phyloP scores from a whole-genome alignment of 2,113 vertebrate genomes.

The Panurus biarmicus region DNA sequence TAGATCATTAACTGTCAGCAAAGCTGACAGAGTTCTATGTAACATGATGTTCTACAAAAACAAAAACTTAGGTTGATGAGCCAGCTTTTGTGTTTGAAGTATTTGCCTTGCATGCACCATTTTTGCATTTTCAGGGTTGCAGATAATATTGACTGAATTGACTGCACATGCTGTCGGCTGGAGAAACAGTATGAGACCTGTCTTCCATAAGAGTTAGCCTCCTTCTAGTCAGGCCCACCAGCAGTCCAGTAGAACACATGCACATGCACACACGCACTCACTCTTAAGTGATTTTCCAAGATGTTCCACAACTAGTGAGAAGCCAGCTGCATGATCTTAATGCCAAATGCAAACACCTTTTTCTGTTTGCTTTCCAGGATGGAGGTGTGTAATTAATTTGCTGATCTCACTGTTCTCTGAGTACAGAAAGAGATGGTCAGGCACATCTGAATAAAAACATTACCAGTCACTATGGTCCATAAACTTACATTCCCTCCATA shows the following conservation, averaged over 20 bases:
- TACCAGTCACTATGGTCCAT: not conserved
- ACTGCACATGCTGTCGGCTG: not conserved
- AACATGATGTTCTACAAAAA: not conserved
- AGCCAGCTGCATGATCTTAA: not conserved
- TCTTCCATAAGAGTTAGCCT: not conserved
- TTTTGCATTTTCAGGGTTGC: not conserved
- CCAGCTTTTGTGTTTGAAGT: not conserved
- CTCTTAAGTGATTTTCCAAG: not conserved
- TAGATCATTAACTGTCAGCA: not conserved
- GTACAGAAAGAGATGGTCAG: not conserved
- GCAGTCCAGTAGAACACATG: not conserved
- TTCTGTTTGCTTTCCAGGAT: not conserved
- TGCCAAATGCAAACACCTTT: not conserved
- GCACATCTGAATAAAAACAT: not conserved
- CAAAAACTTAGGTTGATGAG: not conserved
- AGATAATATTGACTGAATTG: not conserved
- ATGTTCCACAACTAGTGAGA: not conserved
- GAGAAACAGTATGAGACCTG: not conserved
- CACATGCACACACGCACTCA: accelerated
- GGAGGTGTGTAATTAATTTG: not conserved
- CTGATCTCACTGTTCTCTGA: not conserved
- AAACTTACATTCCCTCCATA: not conserved
- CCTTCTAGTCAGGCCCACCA: not conserved
- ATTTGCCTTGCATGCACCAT: not conserved
- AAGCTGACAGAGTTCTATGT: not conserved